These are phyloP conservation scores for Platycheirus albimanus DNA, from an alignment of 2,888 invertebrate genomes.

Conservation along the genomic window DNA sequence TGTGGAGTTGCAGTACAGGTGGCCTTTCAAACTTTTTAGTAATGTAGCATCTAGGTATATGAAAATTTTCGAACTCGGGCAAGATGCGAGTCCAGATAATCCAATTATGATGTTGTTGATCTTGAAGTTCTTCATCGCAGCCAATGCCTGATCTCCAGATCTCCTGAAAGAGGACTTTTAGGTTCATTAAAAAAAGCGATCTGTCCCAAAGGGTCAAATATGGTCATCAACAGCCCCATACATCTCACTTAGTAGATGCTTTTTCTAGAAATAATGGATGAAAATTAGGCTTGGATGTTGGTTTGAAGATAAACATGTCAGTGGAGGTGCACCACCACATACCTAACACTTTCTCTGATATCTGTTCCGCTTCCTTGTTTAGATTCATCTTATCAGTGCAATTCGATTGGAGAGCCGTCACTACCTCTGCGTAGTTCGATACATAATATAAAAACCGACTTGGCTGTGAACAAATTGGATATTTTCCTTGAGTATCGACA, in stretches of 20 bases:
- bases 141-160: slow-evolving; percentile 54
- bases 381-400: background rate
- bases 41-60: slow-evolving; percentile 59
- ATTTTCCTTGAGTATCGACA: background rate
- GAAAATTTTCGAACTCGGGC: slow-evolving; percentile 18
- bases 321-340: slow-evolving; percentile 35
- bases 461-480: slow-evolving; percentile 10
- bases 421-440: slow-evolving; percentile 15
- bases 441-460: slow-evolving; percentile 25
- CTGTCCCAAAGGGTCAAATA: background rate
- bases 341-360: slow-evolving; percentile 26
- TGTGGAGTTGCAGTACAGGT: background rate
- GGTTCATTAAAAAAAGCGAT: slow-evolving; percentile 1
- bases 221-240: slow-evolving; percentile 2
- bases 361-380: background rate
- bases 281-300: background rate
- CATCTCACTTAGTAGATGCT: background rate
- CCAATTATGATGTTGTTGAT: slow-evolving; percentile 37
- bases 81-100: slow-evolving; percentile 39
- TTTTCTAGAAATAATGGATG: background rate
- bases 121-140: slow-evolving; percentile 56
- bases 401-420: background rate
- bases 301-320: slow-evolving; percentile 27
- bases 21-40: background rate
- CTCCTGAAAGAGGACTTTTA: slow-evolving; percentile 67